phyloP scores from a whole-genome alignment of 2,797 vertebrate genomes.

The Pelobates cultripes region DNA sequence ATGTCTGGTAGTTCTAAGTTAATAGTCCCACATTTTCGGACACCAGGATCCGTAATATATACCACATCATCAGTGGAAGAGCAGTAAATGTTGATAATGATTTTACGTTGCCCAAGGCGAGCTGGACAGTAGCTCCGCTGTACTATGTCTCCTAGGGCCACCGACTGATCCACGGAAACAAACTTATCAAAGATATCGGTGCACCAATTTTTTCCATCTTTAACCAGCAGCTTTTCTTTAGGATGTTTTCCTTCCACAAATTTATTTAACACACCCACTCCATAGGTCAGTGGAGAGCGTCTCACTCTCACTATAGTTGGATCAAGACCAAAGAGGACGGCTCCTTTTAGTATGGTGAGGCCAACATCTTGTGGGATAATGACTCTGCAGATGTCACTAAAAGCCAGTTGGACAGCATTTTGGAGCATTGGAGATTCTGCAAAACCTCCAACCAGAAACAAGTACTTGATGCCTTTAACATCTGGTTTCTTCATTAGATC shows the following conservation, averaged over 20 bases:
- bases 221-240: constrained; percentile 87
- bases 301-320: constrained; percentile 90
- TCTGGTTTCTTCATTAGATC: constrained; percentile 84
- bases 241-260: constrained; percentile 90
- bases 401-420: constrained; percentile 79
- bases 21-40: constrained; percentile 90
- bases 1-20: constrained; percentile 84
- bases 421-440: constrained; percentile 93
- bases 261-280: constrained; percentile 91
- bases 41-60: constrained; percentile 89
- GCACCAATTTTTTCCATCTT: constrained; percentile 93
- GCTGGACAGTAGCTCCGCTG: constrained; percentile 92
- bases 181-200: constrained; percentile 95
- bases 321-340: constrained; percentile 92
- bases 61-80: constrained; percentile 78
- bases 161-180: constrained; percentile 89
- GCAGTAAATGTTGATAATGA: constrained; percentile 97
- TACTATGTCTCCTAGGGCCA: constrained; percentile 91
- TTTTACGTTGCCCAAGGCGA: constrained; percentile 84
- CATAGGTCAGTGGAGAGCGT: constrained; percentile 90
- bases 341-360: constrained; percentile 94
- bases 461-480: constrained; percentile 84
- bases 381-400: constrained; percentile 83
- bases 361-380: constrained; percentile 94
- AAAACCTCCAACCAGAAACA: constrained; percentile 95